Base-by-base conservation (phyloP, 2,113 vertebrate genomes). In the Elephas maximus region DNA sequence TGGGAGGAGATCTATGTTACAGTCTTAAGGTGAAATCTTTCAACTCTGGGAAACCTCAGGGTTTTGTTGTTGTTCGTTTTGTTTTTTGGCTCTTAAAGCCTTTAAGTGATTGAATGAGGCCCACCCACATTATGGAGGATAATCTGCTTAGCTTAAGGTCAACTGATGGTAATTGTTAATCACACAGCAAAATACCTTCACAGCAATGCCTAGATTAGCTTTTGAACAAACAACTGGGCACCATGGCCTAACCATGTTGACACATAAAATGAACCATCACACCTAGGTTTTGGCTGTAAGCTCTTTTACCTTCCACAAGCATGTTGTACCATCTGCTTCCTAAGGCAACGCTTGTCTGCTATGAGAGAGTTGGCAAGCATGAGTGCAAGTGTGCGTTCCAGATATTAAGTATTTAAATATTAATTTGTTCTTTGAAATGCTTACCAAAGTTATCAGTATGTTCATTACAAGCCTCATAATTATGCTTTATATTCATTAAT, bases 341-440 rank as follows among this genome's bases (percentile, higher is more conserved):
- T 88, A 73, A 89, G 62, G 62, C 65, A 93, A 81, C 26, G 41
- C 79, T 92, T 94, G 33, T 86, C 44, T 95, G 20, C 76, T 97
- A 44, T 11, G 62, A 92, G 45, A 71, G 20, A 96, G 95, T 17
- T 97, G 95, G 91, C 81, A 97, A 97, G 53, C 73, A 78, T 67
- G 21, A 57, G 79, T 74, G 63, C 17, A 57, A 94, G 73, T 91
- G 92, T 93, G 86, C 69, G 63, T 94, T 96, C 26, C 88, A 95
- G 65, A 95, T 94, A 95, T 86, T 95, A 96, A 96, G 96, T 96
- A 93, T 91, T 96, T 96, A 80, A 96, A 97, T 97, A 97, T 93
- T 97, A 94, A 87, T 95, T 86, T 94, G 23, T 86, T 88, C 87
- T 82, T 96, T 65, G 24, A 97, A 92, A 96, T 90, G 92, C 63